A percentile compares a stretch with the other conserved stretches of the same genome.
These are phyloP conservation scores for Trachymyrmex septentrionalis DNA, from an alignment of 1,140 invertebrate genomes.

Conservation along the genomic window DNA sequence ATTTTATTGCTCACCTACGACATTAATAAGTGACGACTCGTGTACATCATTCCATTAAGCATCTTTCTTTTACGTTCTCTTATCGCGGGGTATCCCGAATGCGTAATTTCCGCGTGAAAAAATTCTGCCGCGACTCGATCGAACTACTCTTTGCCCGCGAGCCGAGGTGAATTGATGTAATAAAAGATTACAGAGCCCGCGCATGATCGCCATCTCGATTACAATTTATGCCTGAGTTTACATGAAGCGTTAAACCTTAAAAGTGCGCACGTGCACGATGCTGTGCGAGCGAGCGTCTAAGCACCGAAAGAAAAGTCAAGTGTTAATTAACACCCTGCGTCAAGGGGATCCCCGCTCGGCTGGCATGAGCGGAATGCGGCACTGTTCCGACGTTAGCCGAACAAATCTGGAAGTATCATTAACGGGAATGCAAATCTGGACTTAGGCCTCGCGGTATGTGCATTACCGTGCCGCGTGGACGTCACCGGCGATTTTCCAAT, in stretches of 20 bases:
- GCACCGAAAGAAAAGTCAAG: slow-evolving; percentile 49
- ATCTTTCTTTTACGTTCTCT: slow-evolving; percentile 18
- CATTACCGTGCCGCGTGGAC: slow-evolving; percentile 31
- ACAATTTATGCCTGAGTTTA: slow-evolving; percentile 62
- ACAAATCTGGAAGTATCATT: slow-evolving; percentile 75
- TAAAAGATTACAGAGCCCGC: slow-evolving; percentile 51
- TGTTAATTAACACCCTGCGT: slow-evolving; percentile 63
- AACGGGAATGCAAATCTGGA: slow-evolving; percentile 75
- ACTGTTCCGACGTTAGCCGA: slow-evolving; percentile 62
- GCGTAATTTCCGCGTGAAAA: slow-evolving; percentile 26
- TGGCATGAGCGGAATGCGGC: slow-evolving; percentile 69
- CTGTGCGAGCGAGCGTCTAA: slow-evolving; percentile 31
- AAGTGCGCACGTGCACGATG: slow-evolving; percentile 43
- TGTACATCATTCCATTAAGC: slow-evolving; percentile 19
- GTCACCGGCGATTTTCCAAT: slow-evolving; percentile 66
- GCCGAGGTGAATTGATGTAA: slow-evolving; percentile 41
- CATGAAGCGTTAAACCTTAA: slow-evolving; percentile 45
- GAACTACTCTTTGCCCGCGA: not conserved
- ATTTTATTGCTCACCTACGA: not conserved
- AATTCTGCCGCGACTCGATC: not conserved
- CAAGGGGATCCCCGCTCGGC: not conserved
- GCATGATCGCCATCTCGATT: slow-evolving; percentile 54
- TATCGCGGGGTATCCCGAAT: slow-evolving; percentile 5
- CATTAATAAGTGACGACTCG: slow-evolving; percentile 31
- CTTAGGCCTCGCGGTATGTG: slow-evolving; percentile 65